Evolutionary conservation across 2,888 invertebrate genomes (phyloP), one percentile per base, ranked within the genome.

Genomic region (Pristionchus mayeri): DNA sequence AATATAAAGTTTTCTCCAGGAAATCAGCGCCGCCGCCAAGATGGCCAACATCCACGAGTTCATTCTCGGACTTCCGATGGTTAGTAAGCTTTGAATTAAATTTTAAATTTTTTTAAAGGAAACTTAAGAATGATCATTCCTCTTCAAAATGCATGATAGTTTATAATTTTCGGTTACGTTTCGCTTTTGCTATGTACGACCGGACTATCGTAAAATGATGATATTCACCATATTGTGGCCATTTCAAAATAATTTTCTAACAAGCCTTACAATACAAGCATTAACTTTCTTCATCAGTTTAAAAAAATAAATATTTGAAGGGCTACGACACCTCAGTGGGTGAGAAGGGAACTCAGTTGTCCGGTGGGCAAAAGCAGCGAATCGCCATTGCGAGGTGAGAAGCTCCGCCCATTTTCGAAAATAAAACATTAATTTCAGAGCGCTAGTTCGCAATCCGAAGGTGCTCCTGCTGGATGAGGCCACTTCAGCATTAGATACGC

Each of bases 1-100:
- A 60, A 91, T 52, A 67, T 0, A 34, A 0, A 54, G 9, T 34
- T 54, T 91, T 92, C 6, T 88, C 37, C 92, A 93, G 3, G 92
- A 93, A 63, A 91, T 94, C 37, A 90, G 91, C 21, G 87, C 88
- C 44, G 94, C 93, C 4, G 93, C 93, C 27, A 91, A 91, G 86
- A 91, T 93, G 89, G 94, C 94, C 21, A 94, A 94, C 89, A 94
- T 93, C 80, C 93, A 94, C 87, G 91, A 93, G 86, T 94, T 94
- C 88, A 93, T 94, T 82, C 89, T 91, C 83, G 90, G 93, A 16
- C 90, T 94, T 34, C 94, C 94, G 9, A 80, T 87, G 67, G 89
- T 89, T 7, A 75, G 50, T 44, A 24, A 1, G 27, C 13, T 81
- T 57, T 9, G 27, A 78, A 34, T 27, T 54, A 13, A 30, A 50